These are phyloP conservation scores for Gymnoscopelus braueri DNA, from an alignment of 2,797 vertebrate species.

Conservation along the genomic window DNA sequence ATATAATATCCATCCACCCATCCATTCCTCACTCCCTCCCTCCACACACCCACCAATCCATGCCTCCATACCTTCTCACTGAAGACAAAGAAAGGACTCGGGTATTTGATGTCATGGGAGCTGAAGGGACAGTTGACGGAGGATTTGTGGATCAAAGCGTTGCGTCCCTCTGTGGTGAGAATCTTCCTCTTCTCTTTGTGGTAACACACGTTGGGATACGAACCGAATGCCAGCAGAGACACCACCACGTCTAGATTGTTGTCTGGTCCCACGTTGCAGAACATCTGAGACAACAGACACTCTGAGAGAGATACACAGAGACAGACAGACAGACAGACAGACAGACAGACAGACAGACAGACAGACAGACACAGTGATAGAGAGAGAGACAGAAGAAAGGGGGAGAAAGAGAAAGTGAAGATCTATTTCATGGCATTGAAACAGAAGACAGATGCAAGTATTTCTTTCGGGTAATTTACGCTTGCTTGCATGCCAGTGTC, in stretches of 20 bases:
- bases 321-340: neutral
- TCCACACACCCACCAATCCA: neutral
- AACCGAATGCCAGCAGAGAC: conserved; percentile 92
- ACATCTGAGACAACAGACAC: conserved; percentile 89
- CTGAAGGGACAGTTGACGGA: conserved; percentile 98
- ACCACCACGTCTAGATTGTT: conserved; percentile 95
- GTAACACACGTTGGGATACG: conserved; percentile 95
- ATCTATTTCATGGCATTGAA: neutral
- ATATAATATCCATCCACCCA: neutral
- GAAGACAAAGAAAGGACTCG: conserved; percentile 95
- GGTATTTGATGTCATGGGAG: conserved; percentile 92
- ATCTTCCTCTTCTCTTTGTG: conserved; percentile 98
- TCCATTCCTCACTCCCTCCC: neutral
- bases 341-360: neutral
- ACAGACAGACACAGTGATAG: neutral
- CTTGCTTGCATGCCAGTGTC: too few species aligned
- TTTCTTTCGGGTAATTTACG: too few species aligned
- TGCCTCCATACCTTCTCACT: conserved; percentile 88
- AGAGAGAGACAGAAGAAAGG: neutral
- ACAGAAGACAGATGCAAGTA: neutral
- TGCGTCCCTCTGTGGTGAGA: conserved; percentile 94
- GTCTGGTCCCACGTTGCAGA: conserved; percentile 91
- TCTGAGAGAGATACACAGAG: conserved; percentile 76
- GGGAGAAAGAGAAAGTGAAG: too few species aligned
- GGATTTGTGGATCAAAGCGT: conserved; percentile 96